phyloP scores from a whole-genome alignment of 2,113 vertebrate species.

The Brevimyrus niger region DNA sequence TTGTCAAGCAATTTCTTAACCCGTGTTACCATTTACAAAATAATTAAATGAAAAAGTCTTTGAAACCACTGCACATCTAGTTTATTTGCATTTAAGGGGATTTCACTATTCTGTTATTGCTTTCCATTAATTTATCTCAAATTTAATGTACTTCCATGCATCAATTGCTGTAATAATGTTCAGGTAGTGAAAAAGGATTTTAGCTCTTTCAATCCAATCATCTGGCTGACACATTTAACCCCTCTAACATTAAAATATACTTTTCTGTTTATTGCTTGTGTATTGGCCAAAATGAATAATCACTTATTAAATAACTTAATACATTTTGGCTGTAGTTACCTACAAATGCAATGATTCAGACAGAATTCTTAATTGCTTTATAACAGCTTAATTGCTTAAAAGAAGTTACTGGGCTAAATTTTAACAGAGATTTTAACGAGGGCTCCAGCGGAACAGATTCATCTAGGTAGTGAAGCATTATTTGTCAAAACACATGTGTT shows the following conservation, averaged over 20 bases:
- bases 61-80: not conserved
- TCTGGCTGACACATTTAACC: not conserved
- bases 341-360: not conserved
- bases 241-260: not conserved
- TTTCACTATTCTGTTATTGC: conserved; percentile 37
- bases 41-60: not conserved
- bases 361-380: not conserved
- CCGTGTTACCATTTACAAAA: not conserved
- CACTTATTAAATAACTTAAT: not conserved
- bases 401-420: not conserved
- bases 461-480: not conserved
- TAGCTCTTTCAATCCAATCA: conserved; percentile 40
- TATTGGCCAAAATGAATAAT: not conserved
- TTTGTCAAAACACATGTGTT: not conserved
- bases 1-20: not conserved
- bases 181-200: conserved; percentile 45
- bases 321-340: not conserved
- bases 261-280: not conserved
- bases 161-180: conserved; percentile 49
- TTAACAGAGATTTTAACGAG: not conserved
- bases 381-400: not conserved
- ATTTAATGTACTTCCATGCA: conserved; percentile 50
- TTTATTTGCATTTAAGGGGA: not conserved
- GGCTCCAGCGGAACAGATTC: not conserved
- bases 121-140: conserved; percentile 48